Evolutionary conservation across 2,113 vertebrate species (phyloP), one percentile per base, ranked within the genome.

Genomic region (Mandrillus leucophaeus): DNA sequence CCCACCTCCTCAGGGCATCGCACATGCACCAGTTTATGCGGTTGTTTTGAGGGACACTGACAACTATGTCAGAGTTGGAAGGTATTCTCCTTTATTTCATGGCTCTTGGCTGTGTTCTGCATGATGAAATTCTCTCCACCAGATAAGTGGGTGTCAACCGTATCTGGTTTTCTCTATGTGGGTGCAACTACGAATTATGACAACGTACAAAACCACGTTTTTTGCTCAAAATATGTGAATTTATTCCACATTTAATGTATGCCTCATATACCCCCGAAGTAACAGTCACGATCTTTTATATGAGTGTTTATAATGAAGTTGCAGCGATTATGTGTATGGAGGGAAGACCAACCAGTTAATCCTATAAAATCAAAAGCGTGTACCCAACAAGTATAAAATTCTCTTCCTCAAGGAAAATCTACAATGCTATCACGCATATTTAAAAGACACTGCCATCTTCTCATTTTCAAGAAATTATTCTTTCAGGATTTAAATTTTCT

Each of bases 151-250:
- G 94, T 89, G 96, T 93, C 95, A 97, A 93, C 93, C 94, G 64
- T 92, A 95, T 97, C 94, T 93, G 80, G 87, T 96, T 98, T 98
- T 66, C 96, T 95, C 88, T 86, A 20, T 14, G n/a, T 85, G 40
- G 22, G 30, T 78, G 5, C 32, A 82, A 57, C 8, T 52, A 55
- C 64, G 59, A 94, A 96, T 86, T 86, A 50, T 16, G 35, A 83
- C 23, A 14, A 75, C 66, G 20, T 52, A 79, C 7, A 87, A 87
- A 66, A 6, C 11, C 30, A 64, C 11, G 25, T 59, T 79, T 94
- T 89, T 83, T 61, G 10, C 82, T 95, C 38, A 59, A 94, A 70
- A 94, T 76, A 27, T 75, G 57, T 68, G n/a, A 64, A 73, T 59
- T 45, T 79, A 95, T 82, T 86, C 83, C 43, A 76, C 64, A 68